Percentiles rank a stretch among this genome's conserved stretches.
Conservation (phyloP, 2,113 vertebrate species). For the Acanthisitta chloris region DNA sequence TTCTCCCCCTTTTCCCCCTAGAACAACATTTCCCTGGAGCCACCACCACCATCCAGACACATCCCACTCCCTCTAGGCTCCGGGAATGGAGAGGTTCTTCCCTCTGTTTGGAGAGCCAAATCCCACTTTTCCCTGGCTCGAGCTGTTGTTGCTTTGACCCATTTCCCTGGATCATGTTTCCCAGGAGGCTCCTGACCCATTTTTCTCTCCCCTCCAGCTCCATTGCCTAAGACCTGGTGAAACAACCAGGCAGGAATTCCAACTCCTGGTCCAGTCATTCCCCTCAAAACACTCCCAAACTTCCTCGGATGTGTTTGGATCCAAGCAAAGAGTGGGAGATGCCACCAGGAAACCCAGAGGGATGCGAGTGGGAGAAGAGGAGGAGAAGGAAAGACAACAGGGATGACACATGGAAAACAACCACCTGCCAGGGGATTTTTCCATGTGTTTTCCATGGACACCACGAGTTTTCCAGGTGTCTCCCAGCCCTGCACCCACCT, state of each 20-base stretch:
- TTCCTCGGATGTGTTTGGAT: neutral
- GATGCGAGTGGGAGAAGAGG: neutral
- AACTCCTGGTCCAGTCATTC: neutral
- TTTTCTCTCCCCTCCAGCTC: neutral
- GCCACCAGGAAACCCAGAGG: neutral
- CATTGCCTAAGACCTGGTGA: neutral
- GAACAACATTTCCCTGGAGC: too few species aligned
- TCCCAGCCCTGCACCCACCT: too few species aligned
- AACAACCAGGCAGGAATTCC: neutral
- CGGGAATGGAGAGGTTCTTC: neutral
- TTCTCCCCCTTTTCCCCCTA: too few species aligned
- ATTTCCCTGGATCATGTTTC: neutral
- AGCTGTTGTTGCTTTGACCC: neutral
- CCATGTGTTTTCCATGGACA: rapidly evolving
- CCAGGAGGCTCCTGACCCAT: neutral
- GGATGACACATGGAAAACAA: rapidly evolving
- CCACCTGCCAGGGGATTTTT: rapidly evolving
- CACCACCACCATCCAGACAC: neutral
- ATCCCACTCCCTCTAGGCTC: rapidly evolving
- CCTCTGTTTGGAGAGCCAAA: neutral
- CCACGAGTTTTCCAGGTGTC: rapidly evolving
- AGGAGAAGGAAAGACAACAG: neutral
- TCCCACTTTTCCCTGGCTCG: rapidly evolving
- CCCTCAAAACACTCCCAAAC: rapidly evolving
- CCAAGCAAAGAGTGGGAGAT: neutral